Evolutionary conservation across 2,888 invertebrate species (phyloP), one percentile per base, ranked within the genome.

Genomic region (Chymomyza amoena): DNA sequence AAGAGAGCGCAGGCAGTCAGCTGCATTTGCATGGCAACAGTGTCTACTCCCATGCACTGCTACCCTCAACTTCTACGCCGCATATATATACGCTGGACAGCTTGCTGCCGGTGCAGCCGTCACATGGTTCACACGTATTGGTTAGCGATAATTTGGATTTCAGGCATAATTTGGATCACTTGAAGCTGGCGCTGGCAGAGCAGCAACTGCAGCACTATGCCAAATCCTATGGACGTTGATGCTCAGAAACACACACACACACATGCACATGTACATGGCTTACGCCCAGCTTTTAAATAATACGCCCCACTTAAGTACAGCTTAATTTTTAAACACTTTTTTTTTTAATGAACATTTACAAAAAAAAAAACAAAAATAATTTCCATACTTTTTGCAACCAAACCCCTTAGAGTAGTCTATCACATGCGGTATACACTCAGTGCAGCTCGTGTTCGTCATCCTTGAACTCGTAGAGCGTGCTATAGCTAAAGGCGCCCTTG

Each of bases 401-500:
- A 60, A 56, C 15, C 45, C 20, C 16, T 54, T 13, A 60, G 60
- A 32, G 15, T 18, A 39, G 39, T 83, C 87, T 66, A 75, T 63
- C n/a, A 65, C 4, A 74, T 70, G 70, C n/a, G n/a, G n/a, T 87
- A 73, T 84, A 84, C 67, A 15, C 57, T 18, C 81, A 75, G 1
- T 84, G 72, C 61, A 70, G 67, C 25, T 84, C 84, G 28, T 88
- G 87, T 63, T 87, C 82, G 18, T 74, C 73, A 64, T 90, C 89
- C 80, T 89, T 86, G 69, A 85, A 89, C 70, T 90, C 90, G 56
- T 91, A 91, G 28, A 89, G 75, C 6, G 89, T 91, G 78, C 90
- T 91, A 67, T 91, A 91, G 76, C 91, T 91, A 57, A 88, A 90
- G 51, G 91, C 90, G 1, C 91, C 91, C 70, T 91, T 90, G 80